phyloP scores from a whole-genome alignment of 2,888 invertebrate species.

The Eurytoma californica region DNA sequence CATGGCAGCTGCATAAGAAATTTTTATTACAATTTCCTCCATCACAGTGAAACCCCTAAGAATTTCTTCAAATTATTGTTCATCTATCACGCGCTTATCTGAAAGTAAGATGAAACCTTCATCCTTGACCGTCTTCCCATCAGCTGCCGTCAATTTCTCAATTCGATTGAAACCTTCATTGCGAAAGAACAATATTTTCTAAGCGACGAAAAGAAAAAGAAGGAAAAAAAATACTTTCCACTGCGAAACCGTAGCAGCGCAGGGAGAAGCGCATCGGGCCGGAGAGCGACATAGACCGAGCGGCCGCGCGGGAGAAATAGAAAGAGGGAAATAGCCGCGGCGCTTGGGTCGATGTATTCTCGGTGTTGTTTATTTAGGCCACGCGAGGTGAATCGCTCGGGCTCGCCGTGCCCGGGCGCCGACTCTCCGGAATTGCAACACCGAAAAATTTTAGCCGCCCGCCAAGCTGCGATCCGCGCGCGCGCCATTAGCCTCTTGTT shows the following conservation, averaged over 20 bases:
- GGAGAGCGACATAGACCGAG: neutral
- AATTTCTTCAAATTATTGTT: too few species aligned
- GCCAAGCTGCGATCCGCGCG: neutral
- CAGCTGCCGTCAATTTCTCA: too few species aligned
- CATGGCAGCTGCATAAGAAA: too few species aligned
- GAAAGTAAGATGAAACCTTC: too few species aligned
- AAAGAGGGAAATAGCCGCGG: constrained; percentile 52
- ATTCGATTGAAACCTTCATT: too few species aligned
- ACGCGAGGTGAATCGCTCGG: constrained; percentile 72
- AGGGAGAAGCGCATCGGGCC: neutral
- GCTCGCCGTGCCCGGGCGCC: neutral
- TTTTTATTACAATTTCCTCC: too few species aligned
- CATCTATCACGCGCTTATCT: too few species aligned
- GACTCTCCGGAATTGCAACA: constrained; percentile 37
- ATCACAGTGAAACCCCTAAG: too few species aligned
- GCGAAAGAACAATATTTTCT: too few species aligned
- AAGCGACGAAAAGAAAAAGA: constrained; percentile 3
- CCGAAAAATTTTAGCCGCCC: constrained; percentile 13
- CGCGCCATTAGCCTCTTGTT: neutral
- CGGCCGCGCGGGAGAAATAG: constrained; percentile 39
- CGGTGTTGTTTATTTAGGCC: constrained; percentile 75
- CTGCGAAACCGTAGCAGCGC: neutral
- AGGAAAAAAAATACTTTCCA: neutral
- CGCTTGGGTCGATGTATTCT: constrained; percentile 74
- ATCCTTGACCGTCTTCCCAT: too few species aligned